Evolutionary conservation across 2,888 invertebrate genomes (phyloP).

Genomic region (Troides oblongomaculatus): DNA sequence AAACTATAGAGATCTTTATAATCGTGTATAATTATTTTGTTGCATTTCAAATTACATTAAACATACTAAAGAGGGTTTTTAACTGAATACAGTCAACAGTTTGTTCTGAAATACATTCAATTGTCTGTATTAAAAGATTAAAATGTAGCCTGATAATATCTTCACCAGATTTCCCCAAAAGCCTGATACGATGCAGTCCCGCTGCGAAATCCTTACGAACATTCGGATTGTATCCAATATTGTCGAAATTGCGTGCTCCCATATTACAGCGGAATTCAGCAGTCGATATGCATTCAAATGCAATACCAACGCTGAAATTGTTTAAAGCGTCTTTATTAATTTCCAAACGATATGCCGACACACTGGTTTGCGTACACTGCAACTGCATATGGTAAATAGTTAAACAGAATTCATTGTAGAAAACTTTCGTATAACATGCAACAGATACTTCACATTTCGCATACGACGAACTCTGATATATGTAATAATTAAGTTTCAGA

Average conservation of each 20-base stretch:
- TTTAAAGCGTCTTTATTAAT: conserved; percentile 24
- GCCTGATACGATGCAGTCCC: conserved; percentile 3
- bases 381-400: background rate
- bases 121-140: too few relatives aligned
- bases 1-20: too few relatives aligned
- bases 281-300: conserved; percentile 22
- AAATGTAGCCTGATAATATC: background rate
- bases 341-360: conserved; percentile 17
- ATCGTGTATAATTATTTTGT: too few relatives aligned
- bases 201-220: conserved; percentile 23
- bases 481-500: too few relatives aligned
- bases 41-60: too few relatives aligned
- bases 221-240: conserved; percentile 26
- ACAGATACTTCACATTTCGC: too few relatives aligned
- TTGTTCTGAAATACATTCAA: background rate
- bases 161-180: background rate
- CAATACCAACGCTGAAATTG: conserved; percentile 17
- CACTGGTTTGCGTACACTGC: conserved; percentile 1
- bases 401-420: too few relatives aligned
- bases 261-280: conserved; percentile 2
- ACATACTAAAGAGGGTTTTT: too few relatives aligned
- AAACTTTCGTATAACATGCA: too few relatives aligned
- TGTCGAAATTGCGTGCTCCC: conserved; percentile 12
- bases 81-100: background rate
- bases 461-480: too few relatives aligned